Percentiles rank a stretch among this genome's conserved stretches.
Evolutionary conservation across 2,113 vertebrate species (phyloP).

Genomic region (Papio anubis): DNA sequence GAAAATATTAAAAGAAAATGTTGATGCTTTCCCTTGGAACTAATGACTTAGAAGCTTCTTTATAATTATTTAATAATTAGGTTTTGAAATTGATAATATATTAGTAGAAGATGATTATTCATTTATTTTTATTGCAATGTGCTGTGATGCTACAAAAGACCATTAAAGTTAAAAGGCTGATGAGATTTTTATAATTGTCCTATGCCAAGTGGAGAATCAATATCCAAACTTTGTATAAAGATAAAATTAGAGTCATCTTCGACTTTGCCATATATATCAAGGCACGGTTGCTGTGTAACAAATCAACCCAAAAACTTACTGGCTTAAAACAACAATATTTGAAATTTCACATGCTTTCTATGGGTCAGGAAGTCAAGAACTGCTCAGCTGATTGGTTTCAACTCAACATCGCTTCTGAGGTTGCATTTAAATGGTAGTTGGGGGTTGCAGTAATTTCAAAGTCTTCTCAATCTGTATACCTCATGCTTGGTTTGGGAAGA

Average conservation of each 20-base stretch:
- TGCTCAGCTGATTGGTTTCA: not conserved
- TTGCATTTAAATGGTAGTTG: not conserved
- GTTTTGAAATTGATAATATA: conserved; percentile 53
- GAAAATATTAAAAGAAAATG: conserved; percentile 54
- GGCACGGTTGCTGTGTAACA: not conserved
- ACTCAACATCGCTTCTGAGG: not conserved
- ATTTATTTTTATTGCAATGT: conserved; percentile 61
- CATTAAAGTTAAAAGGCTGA: conserved; percentile 36
- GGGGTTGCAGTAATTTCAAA: too few relatives aligned
- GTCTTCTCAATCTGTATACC: not conserved
- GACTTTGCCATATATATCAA: not conserved
- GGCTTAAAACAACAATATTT: not conserved
- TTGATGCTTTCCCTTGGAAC: not conserved
- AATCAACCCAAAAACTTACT: not conserved
- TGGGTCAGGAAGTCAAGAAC: not conserved
- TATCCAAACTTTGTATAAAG: not conserved
- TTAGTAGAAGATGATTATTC: not conserved
- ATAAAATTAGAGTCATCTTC: not conserved
- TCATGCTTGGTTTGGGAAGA: not conserved
- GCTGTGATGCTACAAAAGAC: not conserved
- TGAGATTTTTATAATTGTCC: conserved; percentile 20
- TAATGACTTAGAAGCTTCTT: conserved; percentile 36
- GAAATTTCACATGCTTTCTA: not conserved
- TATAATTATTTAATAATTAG: conserved; percentile 60
- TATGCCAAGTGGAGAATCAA: not conserved